Base-by-base conservation (phyloP, 1,140 invertebrate genomes). In the Diorhabda carinulata region DNA sequence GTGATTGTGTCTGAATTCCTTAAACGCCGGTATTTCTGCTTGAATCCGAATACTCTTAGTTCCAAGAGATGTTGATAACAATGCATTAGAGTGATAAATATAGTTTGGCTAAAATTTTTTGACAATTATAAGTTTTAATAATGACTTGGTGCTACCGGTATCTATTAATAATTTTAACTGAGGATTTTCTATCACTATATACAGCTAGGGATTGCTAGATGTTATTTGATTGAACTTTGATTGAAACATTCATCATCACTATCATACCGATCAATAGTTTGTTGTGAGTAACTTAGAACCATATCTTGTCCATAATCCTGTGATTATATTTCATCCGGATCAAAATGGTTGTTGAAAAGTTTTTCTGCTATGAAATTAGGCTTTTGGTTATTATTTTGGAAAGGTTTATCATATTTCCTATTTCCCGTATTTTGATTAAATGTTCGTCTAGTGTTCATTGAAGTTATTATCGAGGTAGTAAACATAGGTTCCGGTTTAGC, bases 321-420 rank as follows among this genome's bases (percentile, higher is more conserved):
- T 25, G 25, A 25, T 25, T 25, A 0, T 25, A 25, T 25, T 25
- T 25, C 25, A 25, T 25, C 25, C 25, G 25, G 52, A n/a, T 42
- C 60, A 40, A 4, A 61, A 2, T 61, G 25, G n/a, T 61, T 61
- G 8, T 8, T 42, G 40, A 61, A 61, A 9, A 42, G 43, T 61
- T 61, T 42, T 40, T 61, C 60, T 41, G 40, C 4, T 6, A 61
- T 61, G 60, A 61, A 61, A 61, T 61, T 61, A 42, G 60, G 40
- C 6, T 42, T 61, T 42, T 61, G 60, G 40, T 61, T 4, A 4
- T 3, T 5, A 42, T 61, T 25, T 5, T 6, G 43, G n/a, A 61
- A 61, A 42, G 25, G 4, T 61, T 10, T 5, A 40, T 61, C 5
- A 42, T 61, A 42, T 61, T 43, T 25, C 8, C 40, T 42, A 40